Evolutionary conservation across 2,888 invertebrate species (phyloP).

Genomic region (Oscheius sp.): DNA sequence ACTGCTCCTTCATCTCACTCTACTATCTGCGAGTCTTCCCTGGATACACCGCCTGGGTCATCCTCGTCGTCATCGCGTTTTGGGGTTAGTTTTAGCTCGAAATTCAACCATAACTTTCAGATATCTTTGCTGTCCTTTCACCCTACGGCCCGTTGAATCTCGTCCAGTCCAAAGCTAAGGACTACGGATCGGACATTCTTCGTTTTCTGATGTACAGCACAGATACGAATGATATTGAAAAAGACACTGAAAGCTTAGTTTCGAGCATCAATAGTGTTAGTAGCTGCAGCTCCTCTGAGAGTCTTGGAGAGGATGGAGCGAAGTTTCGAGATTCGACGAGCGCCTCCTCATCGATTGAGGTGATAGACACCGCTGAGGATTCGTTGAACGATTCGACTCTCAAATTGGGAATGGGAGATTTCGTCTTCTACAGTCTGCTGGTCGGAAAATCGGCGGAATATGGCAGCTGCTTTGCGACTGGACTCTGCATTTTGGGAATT

Average conservation of each 20-base stretch:
- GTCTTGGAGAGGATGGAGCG: not conserved
- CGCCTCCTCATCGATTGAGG: not conserved
- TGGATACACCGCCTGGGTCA: conserved; percentile 56
- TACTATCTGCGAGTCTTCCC: conserved; percentile 56
- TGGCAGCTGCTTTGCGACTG: conserved; percentile 46
- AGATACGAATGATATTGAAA: conserved; percentile 26
- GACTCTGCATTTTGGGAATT: conserved; percentile 50
- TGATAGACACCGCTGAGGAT: conserved; percentile 40
- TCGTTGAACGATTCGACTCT: conserved; percentile 46
- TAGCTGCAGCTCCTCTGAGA: no score
- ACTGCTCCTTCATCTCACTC: conserved; percentile 59
- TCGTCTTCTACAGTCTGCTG: conserved; percentile 64
- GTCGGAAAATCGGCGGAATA: conserved; percentile 56
- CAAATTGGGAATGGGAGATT: conserved; percentile 64
- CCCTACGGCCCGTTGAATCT: conserved; percentile 57
- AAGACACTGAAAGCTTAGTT: not conserved
- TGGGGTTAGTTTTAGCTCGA: no score
- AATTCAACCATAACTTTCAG: no score
- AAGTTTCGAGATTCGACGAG: conserved; percentile 1
- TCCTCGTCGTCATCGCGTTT: conserved; percentile 48
- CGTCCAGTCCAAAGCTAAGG: conserved; percentile 54
- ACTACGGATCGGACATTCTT: conserved; percentile 58
- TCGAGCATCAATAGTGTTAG: no score
- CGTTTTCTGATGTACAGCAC: conserved; percentile 59
- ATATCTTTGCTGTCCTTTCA: conserved; percentile 59